A percentile compares a stretch with the other conserved stretches of the same genome.
Evolutionary conservation across 2,888 invertebrate species (phyloP).

Genomic region (Branchipolynoe longqiensis): DNA sequence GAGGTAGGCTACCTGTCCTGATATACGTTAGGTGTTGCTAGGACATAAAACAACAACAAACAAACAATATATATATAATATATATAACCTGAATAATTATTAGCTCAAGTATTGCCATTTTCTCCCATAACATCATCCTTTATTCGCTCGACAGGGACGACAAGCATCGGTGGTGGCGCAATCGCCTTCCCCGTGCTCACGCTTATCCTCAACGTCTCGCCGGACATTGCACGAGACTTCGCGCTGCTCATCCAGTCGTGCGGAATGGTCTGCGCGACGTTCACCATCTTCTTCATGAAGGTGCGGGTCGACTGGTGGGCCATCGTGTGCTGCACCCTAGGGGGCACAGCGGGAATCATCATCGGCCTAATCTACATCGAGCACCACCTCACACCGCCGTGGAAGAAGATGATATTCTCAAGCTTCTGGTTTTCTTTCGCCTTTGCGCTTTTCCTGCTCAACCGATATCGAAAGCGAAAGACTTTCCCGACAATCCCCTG

Average conservation of each 20-base stretch:
- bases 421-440: constrained; percentile 79
- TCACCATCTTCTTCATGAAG: constrained; percentile 58
- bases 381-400: constrained; percentile 69
- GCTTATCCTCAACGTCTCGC: constrained; percentile 15
- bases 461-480: constrained; percentile 72
- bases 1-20: background rate
- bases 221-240: constrained; percentile 52
- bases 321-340: constrained; percentile 67
- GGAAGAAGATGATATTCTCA: constrained; percentile 79
- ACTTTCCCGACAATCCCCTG: constrained; percentile 67
- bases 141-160: constrained; percentile 37
- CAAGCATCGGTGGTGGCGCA: constrained; percentile 56
- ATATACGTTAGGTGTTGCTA: background rate
- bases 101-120: background rate
- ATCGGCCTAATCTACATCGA: constrained; percentile 74
- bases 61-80: background rate
- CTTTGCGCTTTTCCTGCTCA: constrained; percentile 75
- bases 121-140: background rate
- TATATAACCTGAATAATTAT: background rate
- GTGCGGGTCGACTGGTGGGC: constrained; percentile 64
- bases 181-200: constrained; percentile 59
- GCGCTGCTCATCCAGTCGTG: constrained; percentile 57
- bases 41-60: background rate
- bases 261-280: constrained; percentile 51
- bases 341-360: constrained; percentile 75